phyloP scores from a whole-genome alignment of 2,888 invertebrate species.

The Stegana nigrithorax region DNA sequence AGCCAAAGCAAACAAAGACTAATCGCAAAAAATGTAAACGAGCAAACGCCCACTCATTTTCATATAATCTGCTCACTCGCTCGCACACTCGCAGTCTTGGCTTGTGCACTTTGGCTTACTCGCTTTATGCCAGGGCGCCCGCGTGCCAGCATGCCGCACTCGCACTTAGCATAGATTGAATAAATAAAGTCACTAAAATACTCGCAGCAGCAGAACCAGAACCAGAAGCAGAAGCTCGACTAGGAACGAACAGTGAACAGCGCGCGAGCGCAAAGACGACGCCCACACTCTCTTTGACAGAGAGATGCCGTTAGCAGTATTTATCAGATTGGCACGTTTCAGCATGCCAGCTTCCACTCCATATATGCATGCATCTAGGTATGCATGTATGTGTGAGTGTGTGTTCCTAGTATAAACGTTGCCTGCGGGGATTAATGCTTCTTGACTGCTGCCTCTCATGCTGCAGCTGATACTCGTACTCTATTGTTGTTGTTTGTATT shows the following conservation, averaged over 20 bases:
- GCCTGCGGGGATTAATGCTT: constrained; percentile 5
- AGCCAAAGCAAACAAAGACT: background rate
- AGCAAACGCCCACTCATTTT: constrained; percentile 15
- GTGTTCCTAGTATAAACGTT: no score
- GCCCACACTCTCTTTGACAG: constrained; percentile 11
- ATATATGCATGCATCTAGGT: background rate
- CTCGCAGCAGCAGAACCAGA: background rate
- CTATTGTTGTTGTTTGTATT: background rate
- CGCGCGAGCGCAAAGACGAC: background rate
- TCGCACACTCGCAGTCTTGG: background rate
- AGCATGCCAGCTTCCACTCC: background rate
- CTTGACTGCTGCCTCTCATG: no score
- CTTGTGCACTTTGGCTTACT: background rate
- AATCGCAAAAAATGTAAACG: constrained; percentile 1
- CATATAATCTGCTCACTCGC: background rate
- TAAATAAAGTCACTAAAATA: constrained; percentile 13
- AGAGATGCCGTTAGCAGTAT: constrained; percentile 14
- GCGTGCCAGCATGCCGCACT: background rate
- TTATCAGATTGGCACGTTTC: constrained; percentile 16
- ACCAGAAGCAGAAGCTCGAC: background rate
- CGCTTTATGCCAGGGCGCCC: background rate
- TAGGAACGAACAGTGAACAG: background rate
- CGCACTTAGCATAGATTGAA: background rate
- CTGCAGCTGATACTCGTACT: no score
- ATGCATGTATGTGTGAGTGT: background rate